Percentiles rank a stretch among this genome's conserved stretches.
Evolutionary conservation across 2,888 invertebrate species (phyloP).

Genomic region (Eristalis intricaria): DNA sequence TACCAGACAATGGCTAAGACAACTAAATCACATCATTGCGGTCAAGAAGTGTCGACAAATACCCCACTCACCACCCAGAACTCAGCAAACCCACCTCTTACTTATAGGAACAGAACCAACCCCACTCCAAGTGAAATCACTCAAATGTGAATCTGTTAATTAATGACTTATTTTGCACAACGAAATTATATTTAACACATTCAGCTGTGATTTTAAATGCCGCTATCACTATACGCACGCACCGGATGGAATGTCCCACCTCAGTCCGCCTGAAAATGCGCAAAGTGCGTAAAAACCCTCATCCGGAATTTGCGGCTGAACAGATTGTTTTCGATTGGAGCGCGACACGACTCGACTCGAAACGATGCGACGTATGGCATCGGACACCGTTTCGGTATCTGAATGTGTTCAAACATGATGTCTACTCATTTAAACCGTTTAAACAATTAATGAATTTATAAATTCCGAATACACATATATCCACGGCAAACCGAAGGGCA

Average conservation of each 20-base stretch:
- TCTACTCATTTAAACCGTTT: constrained; percentile 67
- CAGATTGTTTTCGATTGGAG: constrained; percentile 65
- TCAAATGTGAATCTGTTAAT: constrained; percentile 39
- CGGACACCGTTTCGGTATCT: constrained; percentile 48
- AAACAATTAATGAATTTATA: constrained; percentile 70
- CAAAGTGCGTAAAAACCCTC: constrained; percentile 70
- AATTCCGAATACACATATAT: constrained; percentile 47
- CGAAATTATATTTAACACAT: constrained; percentile 58
- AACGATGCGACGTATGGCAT: constrained; percentile 36
- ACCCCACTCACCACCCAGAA: no score
- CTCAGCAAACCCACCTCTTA: not conserved
- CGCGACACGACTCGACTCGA: not conserved
- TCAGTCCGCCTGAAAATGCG: constrained; percentile 19
- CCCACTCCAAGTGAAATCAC: not conserved
- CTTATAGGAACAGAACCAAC: not conserved
- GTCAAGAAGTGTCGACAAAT: no score
- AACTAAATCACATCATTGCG: no score
- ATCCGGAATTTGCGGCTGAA: constrained; percentile 69
- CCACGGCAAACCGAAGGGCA: constrained; percentile 39
- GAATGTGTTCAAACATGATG: constrained; percentile 61
- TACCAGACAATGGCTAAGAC: no score
- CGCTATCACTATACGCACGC: constrained; percentile 61
- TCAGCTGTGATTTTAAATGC: constrained; percentile 46
- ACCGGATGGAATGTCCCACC: constrained; percentile 58
- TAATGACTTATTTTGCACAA: constrained; percentile 61